These are phyloP conservation scores for Telmatochromis sp. DNA, from an alignment of 2,113 vertebrate species.

Conservation along the genomic window DNA sequence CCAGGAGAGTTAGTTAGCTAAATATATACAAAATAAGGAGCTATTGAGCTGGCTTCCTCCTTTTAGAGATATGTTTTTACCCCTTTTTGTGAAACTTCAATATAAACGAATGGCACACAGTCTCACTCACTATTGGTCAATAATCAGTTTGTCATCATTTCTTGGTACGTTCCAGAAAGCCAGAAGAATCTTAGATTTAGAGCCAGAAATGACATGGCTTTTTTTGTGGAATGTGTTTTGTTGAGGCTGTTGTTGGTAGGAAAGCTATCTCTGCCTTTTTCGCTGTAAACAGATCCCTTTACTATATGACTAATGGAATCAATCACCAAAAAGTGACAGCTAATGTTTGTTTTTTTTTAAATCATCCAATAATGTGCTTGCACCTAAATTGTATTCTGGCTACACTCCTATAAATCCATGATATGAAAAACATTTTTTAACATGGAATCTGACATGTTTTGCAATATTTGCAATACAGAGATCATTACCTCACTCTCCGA, in stretches of 20 bases:
- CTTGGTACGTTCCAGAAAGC: not conserved
- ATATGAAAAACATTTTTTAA: not conserved
- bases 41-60: too few relatives aligned
- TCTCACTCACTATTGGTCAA: not conserved
- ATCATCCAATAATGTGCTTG: not conserved
- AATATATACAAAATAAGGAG: not conserved
- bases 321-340: not conserved
- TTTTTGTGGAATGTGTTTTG: not conserved
- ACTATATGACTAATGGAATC: not conserved
- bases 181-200: not conserved
- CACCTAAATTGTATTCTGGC: not conserved
- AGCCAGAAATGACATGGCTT: not conserved
- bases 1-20: not conserved
- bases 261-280: not conserved
- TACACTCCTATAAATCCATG: not conserved
- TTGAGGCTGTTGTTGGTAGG: not conserved
- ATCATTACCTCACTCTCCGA: not conserved
- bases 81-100: not conserved
- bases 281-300: not conserved
- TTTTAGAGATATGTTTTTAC: not conserved
- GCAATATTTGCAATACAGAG: not conserved
- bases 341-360: not conserved
- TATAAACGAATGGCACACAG: not conserved
- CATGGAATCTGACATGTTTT: not conserved
- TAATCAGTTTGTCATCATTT: not conserved